These are phyloP conservation scores for Oreocharis arfaki DNA, from an alignment of 2,113 vertebrate genomes.

Conservation along the genomic window DNA sequence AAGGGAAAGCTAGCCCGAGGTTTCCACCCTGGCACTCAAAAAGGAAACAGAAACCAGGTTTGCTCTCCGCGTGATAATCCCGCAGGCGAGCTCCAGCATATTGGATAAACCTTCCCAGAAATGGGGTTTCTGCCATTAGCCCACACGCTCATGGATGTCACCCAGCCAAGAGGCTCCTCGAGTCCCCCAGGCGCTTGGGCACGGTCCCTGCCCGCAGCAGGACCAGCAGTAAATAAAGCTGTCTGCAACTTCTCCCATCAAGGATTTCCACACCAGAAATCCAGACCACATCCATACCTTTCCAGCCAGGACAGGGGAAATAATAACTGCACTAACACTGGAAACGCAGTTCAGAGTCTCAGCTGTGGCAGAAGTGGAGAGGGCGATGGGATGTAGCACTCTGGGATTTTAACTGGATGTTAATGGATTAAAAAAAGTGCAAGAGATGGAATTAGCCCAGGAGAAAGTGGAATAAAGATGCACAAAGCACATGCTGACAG, in stretches of 20 bases:
- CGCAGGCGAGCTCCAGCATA: background rate
- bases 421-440: background rate
- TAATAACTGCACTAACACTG: background rate
- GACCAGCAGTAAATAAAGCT: background rate
- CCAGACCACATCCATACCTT: background rate
- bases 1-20: background rate
- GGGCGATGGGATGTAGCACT: rapidly evolving
- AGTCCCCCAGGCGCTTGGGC: background rate
- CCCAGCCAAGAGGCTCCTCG: background rate
- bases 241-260: background rate
- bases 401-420: background rate
- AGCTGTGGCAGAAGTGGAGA: background rate
- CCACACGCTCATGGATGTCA: background rate
- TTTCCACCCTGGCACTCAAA: background rate
- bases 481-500: background rate
- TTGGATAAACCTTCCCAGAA: background rate
- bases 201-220: background rate
- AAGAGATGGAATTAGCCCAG: background rate
- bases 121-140: background rate
- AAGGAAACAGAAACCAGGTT: slow-evolving; percentile 2
- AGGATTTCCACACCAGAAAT: background rate
- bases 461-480: background rate
- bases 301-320: background rate
- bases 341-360: background rate
- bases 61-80: background rate